Evolutionary conservation across 2,888 invertebrate genomes (phyloP).

Genomic region (Rhopalosiphum nymphaeae): DNA sequence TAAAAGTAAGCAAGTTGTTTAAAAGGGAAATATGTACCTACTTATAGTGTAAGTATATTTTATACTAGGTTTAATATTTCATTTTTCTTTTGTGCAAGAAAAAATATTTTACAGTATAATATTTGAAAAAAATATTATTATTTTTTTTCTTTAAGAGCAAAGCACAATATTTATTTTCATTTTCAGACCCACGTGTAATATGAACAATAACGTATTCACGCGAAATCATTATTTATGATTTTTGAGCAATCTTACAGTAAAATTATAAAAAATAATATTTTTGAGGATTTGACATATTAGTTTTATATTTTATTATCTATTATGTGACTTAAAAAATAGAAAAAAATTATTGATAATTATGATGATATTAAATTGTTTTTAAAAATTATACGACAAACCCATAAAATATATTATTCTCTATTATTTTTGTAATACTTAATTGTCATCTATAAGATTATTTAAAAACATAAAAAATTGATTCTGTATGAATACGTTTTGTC

Average conservation of each 20-base stretch:
- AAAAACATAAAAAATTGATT: background rate
- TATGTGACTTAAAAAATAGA: background rate
- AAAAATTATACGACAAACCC: background rate
- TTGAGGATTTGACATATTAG: background rate
- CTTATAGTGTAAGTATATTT: background rate
- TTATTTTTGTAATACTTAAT: background rate
- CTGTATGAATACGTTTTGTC: background rate
- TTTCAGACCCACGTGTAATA: background rate
- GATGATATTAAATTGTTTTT: background rate
- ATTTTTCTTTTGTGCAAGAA: background rate
- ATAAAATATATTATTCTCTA: background rate
- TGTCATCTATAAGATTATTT: background rate
- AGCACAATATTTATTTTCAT: background rate
- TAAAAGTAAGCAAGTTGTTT: background rate
- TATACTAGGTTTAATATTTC: background rate
- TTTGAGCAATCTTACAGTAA: background rate
- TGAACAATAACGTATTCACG: background rate
- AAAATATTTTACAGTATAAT: background rate
- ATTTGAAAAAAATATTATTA: background rate
- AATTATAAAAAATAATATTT: background rate
- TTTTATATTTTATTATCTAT: background rate
- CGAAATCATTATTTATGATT: background rate
- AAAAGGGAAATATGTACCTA: background rate
- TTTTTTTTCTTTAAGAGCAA: background rate
- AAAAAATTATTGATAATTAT: background rate